Base-by-base conservation (phyloP, 1,140 invertebrate species). In the Philaenus spumarius region DNA sequence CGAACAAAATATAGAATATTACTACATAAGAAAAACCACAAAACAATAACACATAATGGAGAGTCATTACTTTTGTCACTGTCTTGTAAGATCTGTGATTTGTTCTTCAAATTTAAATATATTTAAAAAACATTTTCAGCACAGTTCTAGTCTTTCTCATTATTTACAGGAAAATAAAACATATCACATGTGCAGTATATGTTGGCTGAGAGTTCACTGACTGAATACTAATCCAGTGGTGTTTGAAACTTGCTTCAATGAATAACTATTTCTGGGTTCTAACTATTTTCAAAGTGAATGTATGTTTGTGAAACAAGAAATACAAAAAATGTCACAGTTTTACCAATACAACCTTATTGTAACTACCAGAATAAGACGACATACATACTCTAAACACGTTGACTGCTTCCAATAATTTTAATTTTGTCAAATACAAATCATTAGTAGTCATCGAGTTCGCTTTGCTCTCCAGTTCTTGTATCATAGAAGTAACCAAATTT, bases 321-420 rank as follows among this genome's bases (percentile, higher is more conserved):
- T 55, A 19, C 17, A 45, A 12, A 48, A 45, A 43, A 56, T 26
- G 15, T 24, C 2, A 40, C 51, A 35, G 40, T 5, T 52, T 15
- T 19, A 53, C 20, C 7, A 12, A 37, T 6, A 35, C 59, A 15
- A 45, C 43, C 15, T 6, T 12, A 55, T 2, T 15, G 22, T 26
- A 26, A 11, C 12, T 19, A 47, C 55, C 17, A 39, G 12, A 52
- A 17, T 11, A 34, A 15, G 20, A 5, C 5, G 30, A 35, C 1
- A n/a, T 42, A 67, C 71, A 74, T 69, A 83, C 82, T 61, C 82
- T 75, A 70, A 93, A 90, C 68, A 78, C 82, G 66, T 83, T 85
- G 9, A 85, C 87, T 19, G 88, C 86, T 67, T 93, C 88, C 34
- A 84, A 78, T 4, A 95, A 77, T 67, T 90, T 91, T 59, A 91